Percentiles rank a stretch among this genome's conserved stretches.
These are phyloP conservation scores for Sarotherodon lohbergeri DNA, from an alignment of 2,113 vertebrate genomes.

Conservation along the genomic window DNA sequence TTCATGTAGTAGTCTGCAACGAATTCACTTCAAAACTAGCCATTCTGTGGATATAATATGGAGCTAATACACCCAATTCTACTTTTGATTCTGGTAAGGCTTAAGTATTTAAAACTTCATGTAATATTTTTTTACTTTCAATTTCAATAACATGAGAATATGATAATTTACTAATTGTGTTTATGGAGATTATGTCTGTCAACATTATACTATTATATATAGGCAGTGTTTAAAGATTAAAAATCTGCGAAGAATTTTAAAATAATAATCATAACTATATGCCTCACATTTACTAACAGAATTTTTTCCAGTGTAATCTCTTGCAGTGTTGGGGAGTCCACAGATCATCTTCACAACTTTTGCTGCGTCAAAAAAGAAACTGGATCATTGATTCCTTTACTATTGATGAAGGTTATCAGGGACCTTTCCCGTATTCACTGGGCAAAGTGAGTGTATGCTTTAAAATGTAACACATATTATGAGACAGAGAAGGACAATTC, in stretches of 20 bases:
- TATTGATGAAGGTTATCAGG: conserved; percentile 54
- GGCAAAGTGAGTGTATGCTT: conserved; percentile 29
- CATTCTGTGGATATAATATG: neutral
- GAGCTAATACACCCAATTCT: neutral
- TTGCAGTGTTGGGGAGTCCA: neutral
- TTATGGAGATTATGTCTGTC: neutral
- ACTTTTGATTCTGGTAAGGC: conserved; percentile 46
- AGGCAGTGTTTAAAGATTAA: neutral
- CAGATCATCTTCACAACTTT: neutral
- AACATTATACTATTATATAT: neutral
- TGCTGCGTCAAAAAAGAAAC: conserved; percentile 50
- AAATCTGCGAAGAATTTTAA: neutral
- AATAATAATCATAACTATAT: neutral
- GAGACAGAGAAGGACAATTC: accelerated
- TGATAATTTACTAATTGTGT: neutral
- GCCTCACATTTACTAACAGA: neutral
- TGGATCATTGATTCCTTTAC: conserved; percentile 68
- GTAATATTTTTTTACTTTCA: neutral
- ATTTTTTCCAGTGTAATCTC: neutral
- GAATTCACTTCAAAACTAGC: neutral
- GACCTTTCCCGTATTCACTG: conserved; percentile 37
- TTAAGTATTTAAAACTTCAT: neutral
- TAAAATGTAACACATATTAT: neutral
- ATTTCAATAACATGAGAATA: neutral
- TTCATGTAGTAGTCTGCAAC: neutral